A percentile compares a stretch with the other conserved stretches of the same genome.
phyloP scores from a whole-genome alignment of 1,140 invertebrate species.

The Calycopis cecrops region DNA sequence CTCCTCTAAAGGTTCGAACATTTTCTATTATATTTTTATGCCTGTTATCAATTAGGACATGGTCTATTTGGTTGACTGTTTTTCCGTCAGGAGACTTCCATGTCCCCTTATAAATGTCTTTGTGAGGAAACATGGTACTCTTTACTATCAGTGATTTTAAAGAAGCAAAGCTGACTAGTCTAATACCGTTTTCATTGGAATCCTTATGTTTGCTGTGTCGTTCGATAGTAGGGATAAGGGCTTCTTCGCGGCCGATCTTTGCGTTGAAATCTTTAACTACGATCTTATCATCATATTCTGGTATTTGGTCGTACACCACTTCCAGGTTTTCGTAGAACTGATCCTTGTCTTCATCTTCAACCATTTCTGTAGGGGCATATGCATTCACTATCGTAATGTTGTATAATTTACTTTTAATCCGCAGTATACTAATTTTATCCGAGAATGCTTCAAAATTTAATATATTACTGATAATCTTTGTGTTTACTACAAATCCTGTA shows the following conservation, averaged over 20 bases:
- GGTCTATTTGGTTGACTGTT: no score
- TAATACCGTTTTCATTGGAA: constrained; percentile 24
- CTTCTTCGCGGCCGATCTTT: background rate
- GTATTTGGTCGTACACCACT: constrained; percentile 8
- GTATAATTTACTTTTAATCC: constrained; percentile 22
- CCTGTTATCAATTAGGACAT: no score
- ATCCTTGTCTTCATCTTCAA: constrained; percentile 18
- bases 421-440: constrained; percentile 21
- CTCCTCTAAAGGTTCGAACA: no score
- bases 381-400: constrained; percentile 26
- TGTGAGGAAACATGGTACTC: constrained; percentile 26
- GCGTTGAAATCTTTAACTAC: background rate
- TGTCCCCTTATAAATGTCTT: constrained; percentile 26
- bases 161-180: constrained; percentile 23
- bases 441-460: constrained; percentile 21
- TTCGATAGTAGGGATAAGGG: background rate
- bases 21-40: no score
- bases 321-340: constrained; percentile 23
- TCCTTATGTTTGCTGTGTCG: constrained; percentile 21
- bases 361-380: constrained; percentile 25
- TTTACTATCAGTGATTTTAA: constrained; percentile 19
- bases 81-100: constrained; percentile 29
- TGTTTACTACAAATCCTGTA: constrained; percentile 22
- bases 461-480: constrained; percentile 12
- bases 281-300: background rate